Evolutionary conservation across 23 tunicate species (phyloP).

Genomic region (Trididemnum miniatum): DNA sequence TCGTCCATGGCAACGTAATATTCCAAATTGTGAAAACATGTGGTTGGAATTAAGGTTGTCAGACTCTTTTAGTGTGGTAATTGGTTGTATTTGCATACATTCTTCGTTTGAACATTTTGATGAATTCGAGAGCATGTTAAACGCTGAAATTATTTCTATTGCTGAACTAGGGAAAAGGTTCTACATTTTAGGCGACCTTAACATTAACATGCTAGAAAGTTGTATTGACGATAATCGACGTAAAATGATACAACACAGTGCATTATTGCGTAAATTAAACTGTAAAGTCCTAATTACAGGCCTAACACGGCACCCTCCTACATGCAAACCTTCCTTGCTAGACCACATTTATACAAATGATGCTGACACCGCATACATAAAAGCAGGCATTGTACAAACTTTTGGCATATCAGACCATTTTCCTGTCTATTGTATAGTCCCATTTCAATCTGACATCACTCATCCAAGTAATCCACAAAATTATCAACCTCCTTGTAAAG

Average conservation of each 20-base stretch:
- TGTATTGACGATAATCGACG: no score
- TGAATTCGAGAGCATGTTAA: no score
- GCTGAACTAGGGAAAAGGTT: not conserved
- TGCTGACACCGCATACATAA: not conserved
- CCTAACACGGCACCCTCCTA: not conserved
- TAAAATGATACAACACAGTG: not conserved
- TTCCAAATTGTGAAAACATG: no score
- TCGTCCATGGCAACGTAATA: no score
- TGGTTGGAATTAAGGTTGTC: no score
- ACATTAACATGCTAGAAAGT: not conserved
- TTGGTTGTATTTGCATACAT: no score
- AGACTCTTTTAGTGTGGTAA: no score
- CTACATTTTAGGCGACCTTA: not conserved
- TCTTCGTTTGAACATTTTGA: no score
- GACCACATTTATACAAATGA: not conserved
- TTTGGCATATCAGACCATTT: not conserved
- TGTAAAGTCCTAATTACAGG: not conserved
- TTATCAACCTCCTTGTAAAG: no score
- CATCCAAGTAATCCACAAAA: no score
- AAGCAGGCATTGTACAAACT: not conserved
- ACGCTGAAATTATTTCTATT: no score
- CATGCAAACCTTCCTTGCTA: not conserved
- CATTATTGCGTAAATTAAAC: not conserved
- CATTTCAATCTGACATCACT: no score
- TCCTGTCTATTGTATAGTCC: not conserved